A percentile compares a stretch with the other conserved stretches of the same genome.
phyloP scores from a whole-genome alignment of 2,888 invertebrate genomes.

The Epsilonema sp. region DNA sequence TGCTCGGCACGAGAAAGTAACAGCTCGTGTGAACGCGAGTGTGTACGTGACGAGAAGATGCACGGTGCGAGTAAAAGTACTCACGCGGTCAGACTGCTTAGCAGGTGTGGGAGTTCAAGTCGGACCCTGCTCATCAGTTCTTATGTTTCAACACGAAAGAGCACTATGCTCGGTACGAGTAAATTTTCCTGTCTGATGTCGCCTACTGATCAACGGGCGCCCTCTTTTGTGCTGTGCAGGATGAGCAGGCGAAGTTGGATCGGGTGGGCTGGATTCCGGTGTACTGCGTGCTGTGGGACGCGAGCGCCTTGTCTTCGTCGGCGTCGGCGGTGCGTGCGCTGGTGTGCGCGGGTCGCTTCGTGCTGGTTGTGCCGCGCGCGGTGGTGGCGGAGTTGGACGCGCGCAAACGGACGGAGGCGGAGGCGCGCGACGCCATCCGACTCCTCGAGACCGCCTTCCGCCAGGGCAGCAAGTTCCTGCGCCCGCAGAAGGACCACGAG shows the following conservation, averaged over 20 bases:
- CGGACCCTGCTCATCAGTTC: no score
- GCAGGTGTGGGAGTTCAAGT: no score
- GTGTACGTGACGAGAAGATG: no score
- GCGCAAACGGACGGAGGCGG: constrained; percentile 58
- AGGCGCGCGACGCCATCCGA: constrained; percentile 71
- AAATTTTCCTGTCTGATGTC: no score
- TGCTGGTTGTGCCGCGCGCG: constrained; percentile 23
- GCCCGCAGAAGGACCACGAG: constrained; percentile 67
- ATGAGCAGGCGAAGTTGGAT: constrained; percentile 30
- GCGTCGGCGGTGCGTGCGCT: neutral
- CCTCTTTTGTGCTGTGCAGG: constrained; percentile 15
- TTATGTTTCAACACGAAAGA: no score
- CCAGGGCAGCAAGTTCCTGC: constrained; percentile 62
- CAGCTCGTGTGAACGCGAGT: no score
- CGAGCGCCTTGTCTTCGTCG: constrained; percentile 31
- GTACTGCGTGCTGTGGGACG: constrained; percentile 28
- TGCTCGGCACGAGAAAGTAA: no score
- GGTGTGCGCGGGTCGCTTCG: neutral
- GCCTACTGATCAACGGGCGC: no score
- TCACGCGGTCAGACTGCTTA: no score
- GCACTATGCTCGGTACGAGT: no score
- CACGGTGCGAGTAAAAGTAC: no score
- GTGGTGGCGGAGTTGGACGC: neutral
- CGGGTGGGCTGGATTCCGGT: constrained; percentile 22
- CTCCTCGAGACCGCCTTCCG: constrained; percentile 74